phyloP scores from a whole-genome alignment of 2,888 invertebrate genomes.

The Alsophila aescularia region DNA sequence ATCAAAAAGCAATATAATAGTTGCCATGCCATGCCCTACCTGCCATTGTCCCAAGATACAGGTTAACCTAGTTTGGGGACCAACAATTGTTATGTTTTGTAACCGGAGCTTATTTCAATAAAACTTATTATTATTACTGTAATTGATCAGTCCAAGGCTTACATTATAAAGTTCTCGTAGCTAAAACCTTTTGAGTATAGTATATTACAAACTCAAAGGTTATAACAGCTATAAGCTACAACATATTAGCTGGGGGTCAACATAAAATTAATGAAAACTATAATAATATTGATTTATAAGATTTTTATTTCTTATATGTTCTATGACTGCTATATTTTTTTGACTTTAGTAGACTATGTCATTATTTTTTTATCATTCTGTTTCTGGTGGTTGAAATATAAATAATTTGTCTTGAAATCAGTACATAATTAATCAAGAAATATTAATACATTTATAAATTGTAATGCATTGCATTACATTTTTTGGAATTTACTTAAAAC shows the following conservation, averaged over 20 bases:
- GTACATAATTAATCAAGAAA: neutral
- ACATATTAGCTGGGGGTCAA: too few species aligned
- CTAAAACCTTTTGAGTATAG: too few species aligned
- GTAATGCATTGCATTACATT: too few species aligned
- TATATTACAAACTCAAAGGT: too few species aligned
- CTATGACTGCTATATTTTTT: conserved; percentile 1
- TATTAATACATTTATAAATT: neutral
- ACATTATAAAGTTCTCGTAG: neutral
- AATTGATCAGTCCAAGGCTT: neutral
- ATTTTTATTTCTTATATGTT: conserved; percentile 2
- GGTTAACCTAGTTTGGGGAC: too few species aligned
- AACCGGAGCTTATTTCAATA: too few species aligned
- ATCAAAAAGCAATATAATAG: conserved; percentile 1
- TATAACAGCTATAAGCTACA: too few species aligned
- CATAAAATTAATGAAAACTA: neutral
- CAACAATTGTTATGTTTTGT: too few species aligned
- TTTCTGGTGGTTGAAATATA: neutral
- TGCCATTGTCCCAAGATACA: too few species aligned
- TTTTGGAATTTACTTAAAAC: conserved; percentile 7
- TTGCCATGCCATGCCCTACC: conserved; percentile 2
- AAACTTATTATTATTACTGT: conserved; percentile 3
- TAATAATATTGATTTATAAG: neutral
- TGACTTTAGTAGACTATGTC: neutral
- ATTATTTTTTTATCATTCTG: neutral
- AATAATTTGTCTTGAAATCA: conserved; percentile 1